These are phyloP conservation scores for Apamea monoglypha DNA, from an alignment of 2,888 invertebrate genomes.

Conservation along the genomic window DNA sequence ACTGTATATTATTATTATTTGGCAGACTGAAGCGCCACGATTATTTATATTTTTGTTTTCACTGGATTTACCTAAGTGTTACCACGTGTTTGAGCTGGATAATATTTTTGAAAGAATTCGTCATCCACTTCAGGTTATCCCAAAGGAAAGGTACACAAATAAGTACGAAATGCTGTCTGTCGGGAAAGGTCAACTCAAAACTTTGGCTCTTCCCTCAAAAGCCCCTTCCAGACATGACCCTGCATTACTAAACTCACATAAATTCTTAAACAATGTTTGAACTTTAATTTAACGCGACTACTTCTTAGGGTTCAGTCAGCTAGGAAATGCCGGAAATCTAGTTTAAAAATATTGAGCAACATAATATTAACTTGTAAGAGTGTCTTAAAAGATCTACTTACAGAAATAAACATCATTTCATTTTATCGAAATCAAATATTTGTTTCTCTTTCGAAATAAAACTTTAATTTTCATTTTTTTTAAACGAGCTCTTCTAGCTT, in stretches of 20 bases:
- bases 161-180: not conserved
- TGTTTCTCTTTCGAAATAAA: not conserved
- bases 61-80: not conserved
- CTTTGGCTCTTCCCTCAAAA: not conserved
- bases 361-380: not conserved
- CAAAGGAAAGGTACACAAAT: not conserved
- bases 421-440: not conserved
- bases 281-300: not conserved
- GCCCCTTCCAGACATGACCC: not conserved
- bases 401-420: not conserved
- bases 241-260: not conserved
- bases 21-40: slow-evolving; percentile 40
- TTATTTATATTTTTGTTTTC: slow-evolving; percentile 56
- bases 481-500: too few species aligned
- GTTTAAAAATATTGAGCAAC: not conserved
- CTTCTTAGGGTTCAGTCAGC: not conserved
- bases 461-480: not conserved
- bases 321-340: not conserved
- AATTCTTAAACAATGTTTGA: not conserved
- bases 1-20: slow-evolving; percentile 41
- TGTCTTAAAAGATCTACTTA: not conserved
- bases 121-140: not conserved
- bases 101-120: not conserved
- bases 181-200: not conserved
- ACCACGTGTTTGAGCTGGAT: slow-evolving; percentile 3